These are phyloP conservation scores for Anthonomus grandis DNA, from an alignment of 1,140 invertebrate genomes.

Conservation along the genomic window DNA sequence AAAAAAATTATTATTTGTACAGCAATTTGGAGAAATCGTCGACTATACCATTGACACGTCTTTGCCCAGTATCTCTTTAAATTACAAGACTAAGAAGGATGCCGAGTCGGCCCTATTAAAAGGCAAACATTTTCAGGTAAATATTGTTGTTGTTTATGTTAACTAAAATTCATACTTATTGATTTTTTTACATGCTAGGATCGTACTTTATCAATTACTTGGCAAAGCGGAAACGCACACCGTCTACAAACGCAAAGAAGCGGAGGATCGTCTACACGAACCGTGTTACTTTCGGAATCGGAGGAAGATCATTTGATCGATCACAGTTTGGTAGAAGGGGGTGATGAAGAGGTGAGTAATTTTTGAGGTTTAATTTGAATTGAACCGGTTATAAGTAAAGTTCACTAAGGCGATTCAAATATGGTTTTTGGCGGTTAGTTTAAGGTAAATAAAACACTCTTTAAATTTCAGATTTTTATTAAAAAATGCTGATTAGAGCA, in stretches of 20 bases:
- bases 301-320: conserved; percentile 49
- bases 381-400: conserved; percentile 8
- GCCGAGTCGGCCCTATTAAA: conserved; percentile 67
- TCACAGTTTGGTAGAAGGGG: conserved; percentile 48
- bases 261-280: conserved; percentile 31
- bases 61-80: conserved; percentile 65
- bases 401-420: too few species aligned
- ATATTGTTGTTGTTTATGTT: not conserved
- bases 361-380: too few species aligned
- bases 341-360: conserved; percentile 45
- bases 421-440: not conserved
- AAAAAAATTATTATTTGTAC: conserved; percentile 38
- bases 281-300: conserved; percentile 45
- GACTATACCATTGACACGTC: conserved; percentile 65
- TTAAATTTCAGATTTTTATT: too few species aligned
- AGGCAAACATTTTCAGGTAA: conserved; percentile 63
- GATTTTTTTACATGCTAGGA: conserved; percentile 30
- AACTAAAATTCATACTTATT: too few species aligned
- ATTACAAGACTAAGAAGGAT: conserved; percentile 69
- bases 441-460: too few species aligned
- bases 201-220: conserved; percentile 46
- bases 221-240: conserved; percentile 33
- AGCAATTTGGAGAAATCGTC: conserved; percentile 71
- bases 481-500: too few species aligned
- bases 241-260: conserved; percentile 36